Base-by-base conservation (phyloP, 2,888 invertebrate species). In the Dasypolia templi region DNA sequence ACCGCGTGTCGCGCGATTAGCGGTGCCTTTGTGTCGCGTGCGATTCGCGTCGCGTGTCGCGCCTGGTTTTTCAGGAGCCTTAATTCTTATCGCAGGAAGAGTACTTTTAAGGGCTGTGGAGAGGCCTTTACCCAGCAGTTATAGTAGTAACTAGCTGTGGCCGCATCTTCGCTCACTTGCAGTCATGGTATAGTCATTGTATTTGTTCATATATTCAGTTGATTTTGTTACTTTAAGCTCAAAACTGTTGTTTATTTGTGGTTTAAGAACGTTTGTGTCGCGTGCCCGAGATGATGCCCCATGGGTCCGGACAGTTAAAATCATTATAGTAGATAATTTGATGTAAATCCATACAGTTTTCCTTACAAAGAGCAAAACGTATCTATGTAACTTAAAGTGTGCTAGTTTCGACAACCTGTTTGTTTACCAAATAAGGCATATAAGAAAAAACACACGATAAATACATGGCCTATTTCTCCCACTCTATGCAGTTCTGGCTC, bases 391-490 rank as follows among this genome's bases (percentile, higher is more conserved):
- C 11, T 56, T 32, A 12, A 35, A 59, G n/a, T 39, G n/a, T 39
- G 5, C n/a, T 9, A 59, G 12, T 39, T 39, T 61, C 3, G 11
- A 29, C 7, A 19, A 7, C 12, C 19, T 44, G 29, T 63, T 46
- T 63, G 46, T 46, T 63, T 42, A 17, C 35, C 39, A 63, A 72
- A 39, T 26, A 29, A 22, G 12, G 22, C 22, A 17, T 9, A 17
- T 22, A 9, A 7, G 56, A 42, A 17, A 67, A 51, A 75, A 26
- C 6, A 42, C 22, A 42, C 56, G 46, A 11, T 44, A 35, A n/a
- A n/a, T 49, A 56, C 44, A 70, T 72, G 68, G 55, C 67, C 72
- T 80, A 79, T 82, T 72, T 75, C n/a, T 32, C 26, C 26, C 26
- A n/a, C 46, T 51, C 17, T 55, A 29, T 19, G 44, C 44, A 46